Percentiles rank a stretch among this genome's conserved stretches.
These are phyloP conservation scores for Anguilla japonica DNA, from an alignment of 2,113 vertebrate species.

Conservation along the genomic window DNA sequence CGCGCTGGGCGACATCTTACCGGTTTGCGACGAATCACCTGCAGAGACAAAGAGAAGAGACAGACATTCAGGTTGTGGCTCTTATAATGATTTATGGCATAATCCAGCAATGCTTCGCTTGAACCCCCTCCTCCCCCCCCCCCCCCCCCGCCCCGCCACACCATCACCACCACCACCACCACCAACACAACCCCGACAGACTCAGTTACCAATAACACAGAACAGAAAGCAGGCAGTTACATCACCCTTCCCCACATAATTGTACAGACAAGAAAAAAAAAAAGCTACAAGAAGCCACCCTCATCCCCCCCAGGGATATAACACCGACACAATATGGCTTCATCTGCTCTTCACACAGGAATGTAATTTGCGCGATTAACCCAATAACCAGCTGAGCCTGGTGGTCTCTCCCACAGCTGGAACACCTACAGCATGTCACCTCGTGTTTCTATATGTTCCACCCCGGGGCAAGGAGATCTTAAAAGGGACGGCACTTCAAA, in stretches of 20 bases:
- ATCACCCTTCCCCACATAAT: background rate
- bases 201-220: background rate
- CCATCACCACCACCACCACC: no score
- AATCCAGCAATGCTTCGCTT: constrained; percentile 34
- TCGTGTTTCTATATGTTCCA: background rate
- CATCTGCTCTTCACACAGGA: background rate
- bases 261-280: background rate
- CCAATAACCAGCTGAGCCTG: background rate
- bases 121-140: background rate
- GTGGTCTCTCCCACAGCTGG: background rate
- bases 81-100: background rate
- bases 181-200: background rate
- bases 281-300: background rate
- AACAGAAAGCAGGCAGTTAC: background rate
- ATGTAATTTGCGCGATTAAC: background rate
- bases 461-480: background rate
- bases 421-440: background rate
- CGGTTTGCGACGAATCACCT: constrained; percentile 71
- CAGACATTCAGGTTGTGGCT: constrained; percentile 3
- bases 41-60: constrained; percentile 24
- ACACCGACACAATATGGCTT: no score
- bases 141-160: background rate
- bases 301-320: no score
- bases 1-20: constrained; percentile 56
- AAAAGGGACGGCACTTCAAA: background rate